phyloP scores from a whole-genome alignment of 2,797 vertebrate species.

The Parauchenoglanis ngamensis region DNA sequence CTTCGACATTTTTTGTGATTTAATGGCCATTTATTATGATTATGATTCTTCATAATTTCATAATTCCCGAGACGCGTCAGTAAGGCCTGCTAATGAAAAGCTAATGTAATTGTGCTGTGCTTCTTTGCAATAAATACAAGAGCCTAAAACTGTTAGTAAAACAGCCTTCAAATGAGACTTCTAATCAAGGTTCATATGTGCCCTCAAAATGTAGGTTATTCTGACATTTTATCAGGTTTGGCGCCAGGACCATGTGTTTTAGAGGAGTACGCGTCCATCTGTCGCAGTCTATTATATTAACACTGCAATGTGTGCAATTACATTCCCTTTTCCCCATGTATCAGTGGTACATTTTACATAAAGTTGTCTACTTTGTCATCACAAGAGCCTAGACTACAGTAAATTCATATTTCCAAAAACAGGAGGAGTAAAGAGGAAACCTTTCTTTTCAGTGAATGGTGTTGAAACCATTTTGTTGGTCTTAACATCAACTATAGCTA shows the following conservation, averaged over 20 bases:
- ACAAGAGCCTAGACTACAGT: neutral
- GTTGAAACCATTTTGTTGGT: neutral
- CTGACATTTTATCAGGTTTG: neutral
- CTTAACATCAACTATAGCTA: neutral
- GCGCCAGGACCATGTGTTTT: slow-evolving; percentile 26
- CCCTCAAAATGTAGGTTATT: slow-evolving; percentile 37
- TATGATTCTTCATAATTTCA: slow-evolving; percentile 21
- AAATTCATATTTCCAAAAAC: neutral
- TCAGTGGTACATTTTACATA: neutral
- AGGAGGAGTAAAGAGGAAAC: neutral
- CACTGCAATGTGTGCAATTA: slow-evolving; percentile 23
- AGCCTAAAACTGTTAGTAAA: slow-evolving; percentile 36
- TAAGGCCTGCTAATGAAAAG: slow-evolving; percentile 68
- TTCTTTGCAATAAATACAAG: slow-evolving; percentile 70
- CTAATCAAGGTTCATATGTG: slow-evolving; percentile 22
- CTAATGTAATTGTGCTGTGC: slow-evolving; percentile 69
- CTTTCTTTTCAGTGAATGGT: neutral
- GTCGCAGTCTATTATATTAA: slow-evolving; percentile 21
- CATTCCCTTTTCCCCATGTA: neutral
- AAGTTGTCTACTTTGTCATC: neutral
- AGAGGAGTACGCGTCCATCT: slow-evolving; percentile 5
- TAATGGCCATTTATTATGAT: slow-evolving; percentile 34
- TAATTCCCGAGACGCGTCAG: slow-evolving; percentile 21
- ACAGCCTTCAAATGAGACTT: slow-evolving; percentile 35
- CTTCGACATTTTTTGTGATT: slow-evolving; percentile 35